Conservation (phyloP, 2,113 vertebrate genomes). For the Chaetorhynchus papuensis region DNA sequence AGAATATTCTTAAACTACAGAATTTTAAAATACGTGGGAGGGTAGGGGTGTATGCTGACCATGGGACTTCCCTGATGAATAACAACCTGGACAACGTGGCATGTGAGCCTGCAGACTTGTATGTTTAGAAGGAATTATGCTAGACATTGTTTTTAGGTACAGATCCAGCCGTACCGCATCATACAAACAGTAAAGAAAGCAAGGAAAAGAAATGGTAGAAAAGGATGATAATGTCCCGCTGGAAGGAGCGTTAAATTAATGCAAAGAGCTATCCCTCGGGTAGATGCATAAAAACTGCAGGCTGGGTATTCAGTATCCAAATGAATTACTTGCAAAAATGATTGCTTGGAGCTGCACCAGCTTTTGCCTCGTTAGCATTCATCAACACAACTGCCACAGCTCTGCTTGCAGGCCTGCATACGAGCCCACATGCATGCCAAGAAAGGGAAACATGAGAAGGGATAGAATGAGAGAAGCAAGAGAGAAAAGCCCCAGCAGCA, state of each 20-base stretch:
- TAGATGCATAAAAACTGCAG: neutral
- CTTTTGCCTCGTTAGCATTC: slow-evolving; percentile 2
- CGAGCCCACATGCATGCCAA: neutral
- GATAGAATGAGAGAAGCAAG: neutral
- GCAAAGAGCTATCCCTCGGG: neutral
- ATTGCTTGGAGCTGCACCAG: neutral
- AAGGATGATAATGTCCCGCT: neutral
- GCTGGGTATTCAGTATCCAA: neutral
- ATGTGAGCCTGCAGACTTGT: neutral
- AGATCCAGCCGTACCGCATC: neutral
- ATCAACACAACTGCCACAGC: neutral
- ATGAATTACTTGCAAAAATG: neutral
- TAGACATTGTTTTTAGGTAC: neutral
- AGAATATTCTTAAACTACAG: neutral
- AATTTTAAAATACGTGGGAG: neutral
- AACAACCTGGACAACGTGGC: neutral
- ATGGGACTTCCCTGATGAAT: neutral
- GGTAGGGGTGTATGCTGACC: accelerated
- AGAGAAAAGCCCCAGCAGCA: neutral
- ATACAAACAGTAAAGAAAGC: neutral
- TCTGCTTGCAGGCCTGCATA: neutral
- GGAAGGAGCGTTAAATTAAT: neutral
- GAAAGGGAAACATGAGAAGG: neutral
- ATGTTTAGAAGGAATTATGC: neutral
- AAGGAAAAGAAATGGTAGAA: neutral